Conservation (phyloP, 1,140 invertebrate species). For the Ditylenchus dipsaci region DNA sequence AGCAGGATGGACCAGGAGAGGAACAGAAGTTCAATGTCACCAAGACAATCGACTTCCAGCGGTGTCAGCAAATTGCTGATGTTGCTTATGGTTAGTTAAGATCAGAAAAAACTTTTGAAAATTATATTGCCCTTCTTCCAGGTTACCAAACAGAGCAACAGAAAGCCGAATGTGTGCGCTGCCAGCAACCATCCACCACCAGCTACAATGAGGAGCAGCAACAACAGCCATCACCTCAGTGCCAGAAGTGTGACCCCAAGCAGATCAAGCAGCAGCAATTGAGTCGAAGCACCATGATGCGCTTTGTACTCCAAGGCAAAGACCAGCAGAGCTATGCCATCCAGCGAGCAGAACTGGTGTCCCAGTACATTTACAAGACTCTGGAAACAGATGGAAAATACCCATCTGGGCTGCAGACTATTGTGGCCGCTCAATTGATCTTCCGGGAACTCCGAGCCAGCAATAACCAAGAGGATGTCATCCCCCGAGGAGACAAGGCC, state of each 20-base stretch:
- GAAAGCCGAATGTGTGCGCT: not conserved
- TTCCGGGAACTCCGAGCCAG: not conserved
- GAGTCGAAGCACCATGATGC: not conserved
- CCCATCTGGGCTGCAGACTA: not conserved
- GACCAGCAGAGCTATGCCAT: not conserved
- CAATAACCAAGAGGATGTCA: not conserved
- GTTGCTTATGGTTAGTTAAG: constrained; percentile 24
- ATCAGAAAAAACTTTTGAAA: no score
- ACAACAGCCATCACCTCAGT: not conserved
- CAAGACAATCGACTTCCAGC: constrained; percentile 51
- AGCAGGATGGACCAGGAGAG: constrained; percentile 1
- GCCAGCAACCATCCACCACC: not conserved
- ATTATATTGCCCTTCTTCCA: not conserved
- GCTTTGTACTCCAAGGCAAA: not conserved
- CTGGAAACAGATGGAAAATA: not conserved
- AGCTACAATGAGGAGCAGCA: not conserved
- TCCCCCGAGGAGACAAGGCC: not conserved
- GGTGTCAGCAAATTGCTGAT: constrained; percentile 41
- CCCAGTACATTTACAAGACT: not conserved
- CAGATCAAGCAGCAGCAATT: not conserved
- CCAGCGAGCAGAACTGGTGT: not conserved
- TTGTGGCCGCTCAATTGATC: constrained; percentile 3
- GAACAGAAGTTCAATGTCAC: constrained; percentile 42
- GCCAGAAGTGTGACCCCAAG: not conserved
- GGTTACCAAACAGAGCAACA: not conserved